phyloP scores from a whole-genome alignment of 2,888 invertebrate genomes.

The Iselma pallidipennis region DNA sequence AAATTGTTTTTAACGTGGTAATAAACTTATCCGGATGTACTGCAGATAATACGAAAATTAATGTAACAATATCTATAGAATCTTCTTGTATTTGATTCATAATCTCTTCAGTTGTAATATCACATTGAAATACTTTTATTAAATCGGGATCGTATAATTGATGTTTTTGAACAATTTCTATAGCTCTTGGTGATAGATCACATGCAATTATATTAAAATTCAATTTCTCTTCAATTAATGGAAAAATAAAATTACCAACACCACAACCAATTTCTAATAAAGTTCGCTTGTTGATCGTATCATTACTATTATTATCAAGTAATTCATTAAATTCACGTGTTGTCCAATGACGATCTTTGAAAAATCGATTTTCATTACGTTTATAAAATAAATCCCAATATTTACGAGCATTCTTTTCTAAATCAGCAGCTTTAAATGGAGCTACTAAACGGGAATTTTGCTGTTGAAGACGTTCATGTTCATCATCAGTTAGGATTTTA shows the following conservation, averaged over 20 bases:
- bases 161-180: slow-evolving; percentile 79
- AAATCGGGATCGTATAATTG: slow-evolving; percentile 66
- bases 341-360: slow-evolving; percentile 97
- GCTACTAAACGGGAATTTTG: slow-evolving; percentile 74
- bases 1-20: slow-evolving; percentile 67
- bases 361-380: slow-evolving; percentile 90
- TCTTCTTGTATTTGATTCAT: slow-evolving; percentile 59
- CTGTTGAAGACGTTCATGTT: slow-evolving; percentile 64
- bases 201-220: slow-evolving; percentile 82
- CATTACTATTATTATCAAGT: slow-evolving; percentile 45
- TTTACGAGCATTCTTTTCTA: slow-evolving; percentile 82
- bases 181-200: slow-evolving; percentile 90
- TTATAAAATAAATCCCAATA: slow-evolving; percentile 98
- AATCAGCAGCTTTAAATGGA: slow-evolving; percentile 72
- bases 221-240: slow-evolving; percentile 78
- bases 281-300: slow-evolving; percentile 46
- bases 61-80: slow-evolving; percentile 78
- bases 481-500: slow-evolving; percentile 50
- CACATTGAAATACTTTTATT: slow-evolving; percentile 82
- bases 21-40: slow-evolving; percentile 85
- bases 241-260: slow-evolving; percentile 95
- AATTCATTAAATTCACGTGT: slow-evolving; percentile 80
- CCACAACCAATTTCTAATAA: slow-evolving; percentile 92
- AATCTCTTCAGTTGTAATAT: slow-evolving; percentile 74
- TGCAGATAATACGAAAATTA: slow-evolving; percentile 95